Base-by-base conservation (phyloP, 2,888 invertebrate genomes). In the Scelioninae gen. 1 region DNA sequence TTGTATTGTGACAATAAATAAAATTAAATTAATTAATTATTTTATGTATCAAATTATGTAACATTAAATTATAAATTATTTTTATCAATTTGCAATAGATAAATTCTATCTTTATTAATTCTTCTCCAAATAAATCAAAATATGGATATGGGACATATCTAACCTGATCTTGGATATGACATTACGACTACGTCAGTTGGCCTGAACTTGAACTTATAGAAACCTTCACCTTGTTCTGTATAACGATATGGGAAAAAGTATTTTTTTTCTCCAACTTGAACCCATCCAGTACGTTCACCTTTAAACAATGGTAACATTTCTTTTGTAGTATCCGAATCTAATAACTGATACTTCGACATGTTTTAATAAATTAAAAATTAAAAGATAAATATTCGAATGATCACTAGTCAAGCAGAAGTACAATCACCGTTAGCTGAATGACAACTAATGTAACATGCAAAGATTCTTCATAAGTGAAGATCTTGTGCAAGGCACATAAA, bases 131-230 rank as follows among this genome's bases (percentile, higher is more conserved):
- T n/a, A n/a, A n/a, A n/a, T n/a, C n/a, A n/a, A n/a, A n/a, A n/a
- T n/a, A n/a, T n/a, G n/a, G n/a, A n/a, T n/a, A n/a, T n/a, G n/a
- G n/a, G n/a, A n/a, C n/a, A n/a, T n/a, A n/a, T n/a, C 53, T 55
- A 93, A 94, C 96, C 97, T 88, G 96, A 96, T 92, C 97, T 93
- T 0, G 97, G 97, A 92, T 95, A 96, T 3, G 96, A 95, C 6
- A 94, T 93, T 6, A 97, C 94, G 94, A 96, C 96, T 7, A 95
- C 94, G 89, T 97, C 97, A 85, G 94, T 94, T 0, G 94, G 88
- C 79, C 95, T 93, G 0, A 95, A 93, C 87, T 94, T 93, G 92
- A 97, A 96, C 89, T 95, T 95, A 91, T 95, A 95, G 88, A 95
- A 95, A 47, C 94, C 93, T 55, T 94, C 92, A 0, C 95, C 96